Conservation (phyloP, 30 jellyfish, hydroid and myxozoan genomes). For the Aurelia aurita complex sp. Pacific region DNA sequence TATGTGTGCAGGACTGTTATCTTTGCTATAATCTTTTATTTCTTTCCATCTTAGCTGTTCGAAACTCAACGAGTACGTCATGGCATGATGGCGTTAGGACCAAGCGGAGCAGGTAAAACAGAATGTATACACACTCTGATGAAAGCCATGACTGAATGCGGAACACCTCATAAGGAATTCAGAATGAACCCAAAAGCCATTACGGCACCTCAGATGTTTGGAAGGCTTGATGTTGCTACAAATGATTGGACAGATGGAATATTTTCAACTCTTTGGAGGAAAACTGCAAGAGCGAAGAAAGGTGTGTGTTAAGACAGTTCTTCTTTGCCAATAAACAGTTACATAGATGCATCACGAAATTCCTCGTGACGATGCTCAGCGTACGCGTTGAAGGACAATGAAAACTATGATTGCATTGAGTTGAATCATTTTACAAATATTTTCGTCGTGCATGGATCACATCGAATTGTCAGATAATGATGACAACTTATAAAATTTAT, state of each 20-base stretch:
- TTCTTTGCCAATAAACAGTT: background rate
- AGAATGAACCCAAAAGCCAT: constrained; percentile 92
- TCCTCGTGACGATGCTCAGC: too few species aligned
- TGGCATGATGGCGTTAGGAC: constrained; percentile 95
- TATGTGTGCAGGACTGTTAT: too few species aligned
- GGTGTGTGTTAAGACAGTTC: constrained; percentile 17
- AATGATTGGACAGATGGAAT: constrained; percentile 94
- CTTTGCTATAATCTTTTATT: too few species aligned
- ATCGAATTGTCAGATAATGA: too few species aligned
- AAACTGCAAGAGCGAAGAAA: constrained; percentile 77
- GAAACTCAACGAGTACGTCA: constrained; percentile 95
- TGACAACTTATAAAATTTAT: too few species aligned
- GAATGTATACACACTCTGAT: constrained; percentile 79
- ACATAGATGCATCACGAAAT: background rate
- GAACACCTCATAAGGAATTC: constrained; percentile 82
- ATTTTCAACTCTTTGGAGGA: constrained; percentile 87
- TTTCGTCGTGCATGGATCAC: too few species aligned
- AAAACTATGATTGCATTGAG: too few species aligned
- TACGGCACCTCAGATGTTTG: constrained; percentile 94
- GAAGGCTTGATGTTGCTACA: constrained; percentile 85
- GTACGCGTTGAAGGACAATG: too few species aligned
- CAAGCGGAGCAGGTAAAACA: constrained; percentile 90
- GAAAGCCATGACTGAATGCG: constrained; percentile 94
- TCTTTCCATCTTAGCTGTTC: constrained; percentile 36
- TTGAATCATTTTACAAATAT: too few species aligned